phyloP scores from a whole-genome alignment of 2,888 invertebrate species.

The Neocrepidodera transversa region DNA sequence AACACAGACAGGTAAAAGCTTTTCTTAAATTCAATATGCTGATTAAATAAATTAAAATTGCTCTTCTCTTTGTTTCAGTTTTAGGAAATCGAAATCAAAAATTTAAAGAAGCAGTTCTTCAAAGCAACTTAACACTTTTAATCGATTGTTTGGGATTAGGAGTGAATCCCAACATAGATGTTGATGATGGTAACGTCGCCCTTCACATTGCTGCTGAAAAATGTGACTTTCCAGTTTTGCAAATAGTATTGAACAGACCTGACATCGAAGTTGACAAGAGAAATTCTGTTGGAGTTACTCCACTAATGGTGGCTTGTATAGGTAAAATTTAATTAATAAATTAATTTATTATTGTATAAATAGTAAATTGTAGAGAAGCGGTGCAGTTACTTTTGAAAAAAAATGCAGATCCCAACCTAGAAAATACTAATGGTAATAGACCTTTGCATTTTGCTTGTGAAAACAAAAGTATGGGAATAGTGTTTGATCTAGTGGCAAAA shows the following conservation, averaged over 20 bases:
- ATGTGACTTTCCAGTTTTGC: slow-evolving; percentile 33
- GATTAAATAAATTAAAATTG: too few relatives aligned
- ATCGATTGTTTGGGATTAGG: slow-evolving; percentile 31
- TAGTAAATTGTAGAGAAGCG: slow-evolving; percentile 19
- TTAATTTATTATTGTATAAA: not conserved
- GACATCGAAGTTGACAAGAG: slow-evolving; percentile 24
- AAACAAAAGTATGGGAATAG: slow-evolving; percentile 29
- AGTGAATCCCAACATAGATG: slow-evolving; percentile 33
- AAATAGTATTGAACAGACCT: slow-evolving; percentile 9
- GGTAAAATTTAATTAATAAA: slow-evolving; percentile 6
- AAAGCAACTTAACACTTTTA: slow-evolving; percentile 30
- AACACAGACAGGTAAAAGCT: too few relatives aligned
- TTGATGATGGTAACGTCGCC: slow-evolving; percentile 32
- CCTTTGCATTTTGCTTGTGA: slow-evolving; percentile 43
- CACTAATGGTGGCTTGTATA: slow-evolving; percentile 34
- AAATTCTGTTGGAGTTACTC: slow-evolving; percentile 23
- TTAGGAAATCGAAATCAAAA: slow-evolving; percentile 5
- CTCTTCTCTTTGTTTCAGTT: not conserved
- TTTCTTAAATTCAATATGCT: too few relatives aligned
- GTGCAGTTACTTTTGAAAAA: slow-evolving; percentile 37
- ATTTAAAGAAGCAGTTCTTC: slow-evolving; percentile 29
- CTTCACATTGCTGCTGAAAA: slow-evolving; percentile 42
- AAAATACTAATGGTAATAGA: slow-evolving; percentile 37
- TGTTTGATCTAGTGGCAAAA: slow-evolving; percentile 36
- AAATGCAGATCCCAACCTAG: slow-evolving; percentile 42